phyloP scores from a whole-genome alignment of 1,140 invertebrate genomes.

The Drosophila grimshawi region DNA sequence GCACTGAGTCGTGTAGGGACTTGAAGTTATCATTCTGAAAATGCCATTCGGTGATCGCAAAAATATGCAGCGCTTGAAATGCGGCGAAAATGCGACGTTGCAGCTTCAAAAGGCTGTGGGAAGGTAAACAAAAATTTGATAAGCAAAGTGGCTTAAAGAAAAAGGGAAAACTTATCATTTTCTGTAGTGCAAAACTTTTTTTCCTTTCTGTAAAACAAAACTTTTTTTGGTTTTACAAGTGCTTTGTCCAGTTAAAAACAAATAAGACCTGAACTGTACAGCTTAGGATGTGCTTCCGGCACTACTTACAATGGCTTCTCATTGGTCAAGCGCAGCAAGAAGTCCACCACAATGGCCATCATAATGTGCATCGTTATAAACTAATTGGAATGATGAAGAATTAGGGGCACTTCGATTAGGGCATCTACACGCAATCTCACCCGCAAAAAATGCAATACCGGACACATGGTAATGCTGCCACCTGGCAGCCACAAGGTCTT shows the following conservation, averaged over 20 bases:
- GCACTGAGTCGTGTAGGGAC: slow-evolving; percentile 87
- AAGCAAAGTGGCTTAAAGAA: not conserved
- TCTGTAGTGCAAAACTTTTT: too few relatives aligned
- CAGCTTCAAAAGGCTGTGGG: slow-evolving; percentile 88
- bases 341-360: slow-evolving; percentile 72
- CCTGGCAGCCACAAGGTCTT: slow-evolving; percentile 89
- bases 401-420: not conserved
- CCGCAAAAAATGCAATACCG: slow-evolving; percentile 85
- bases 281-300: not conserved
- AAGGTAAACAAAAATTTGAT: not conserved
- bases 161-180: too few relatives aligned
- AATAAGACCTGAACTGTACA: not conserved
- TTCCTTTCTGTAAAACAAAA: not conserved
- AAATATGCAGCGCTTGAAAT: slow-evolving; percentile 90
- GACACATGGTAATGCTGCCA: slow-evolving; percentile 85
- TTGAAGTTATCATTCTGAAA: slow-evolving; percentile 91
- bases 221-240: not conserved
- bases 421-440: slow-evolving; percentile 58
- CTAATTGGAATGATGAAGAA: slow-evolving; percentile 23
- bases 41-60: slow-evolving; percentile 92
- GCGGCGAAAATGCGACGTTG: slow-evolving; percentile 92
- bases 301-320: slow-evolving; percentile 90
- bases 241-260: too few relatives aligned
- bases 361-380: slow-evolving; percentile 74
- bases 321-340: slow-evolving; percentile 85